phyloP scores from a whole-genome alignment of 2,797 vertebrate genomes.

The Setipinna tenuifilis region DNA sequence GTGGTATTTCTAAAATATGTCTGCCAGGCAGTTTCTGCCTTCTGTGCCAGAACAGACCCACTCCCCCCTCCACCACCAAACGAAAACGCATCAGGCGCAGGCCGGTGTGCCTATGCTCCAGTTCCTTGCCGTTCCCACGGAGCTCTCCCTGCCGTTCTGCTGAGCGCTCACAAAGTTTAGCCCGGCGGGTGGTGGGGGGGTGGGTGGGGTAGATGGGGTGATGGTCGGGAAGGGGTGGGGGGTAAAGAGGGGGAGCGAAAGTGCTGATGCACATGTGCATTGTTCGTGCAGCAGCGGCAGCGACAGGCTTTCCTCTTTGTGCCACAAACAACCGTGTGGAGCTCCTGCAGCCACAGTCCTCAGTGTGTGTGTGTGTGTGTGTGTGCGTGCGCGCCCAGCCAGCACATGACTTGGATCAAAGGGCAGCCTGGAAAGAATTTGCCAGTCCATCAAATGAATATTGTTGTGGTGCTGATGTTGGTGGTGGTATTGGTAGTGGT shows the following conservation, averaged over 20 bases:
- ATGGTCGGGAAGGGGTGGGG: not conserved
- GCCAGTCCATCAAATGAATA: not conserved
- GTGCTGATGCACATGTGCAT: conserved; percentile 11
- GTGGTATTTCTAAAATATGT: not conserved
- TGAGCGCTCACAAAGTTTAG: not conserved
- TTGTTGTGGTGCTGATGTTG: not conserved
- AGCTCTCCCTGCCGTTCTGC: conserved; percentile 18
- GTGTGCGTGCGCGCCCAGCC: not conserved
- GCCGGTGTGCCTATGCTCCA: not conserved
- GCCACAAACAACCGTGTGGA: not conserved
- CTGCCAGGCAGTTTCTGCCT: not conserved
- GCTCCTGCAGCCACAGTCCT: not conserved
- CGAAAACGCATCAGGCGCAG: not conserved
- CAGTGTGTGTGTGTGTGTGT: not conserved
- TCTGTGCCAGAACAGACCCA: not conserved
- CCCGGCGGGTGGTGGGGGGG: not conserved
- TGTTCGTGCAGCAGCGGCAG: not conserved
- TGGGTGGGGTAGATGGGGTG: not conserved
- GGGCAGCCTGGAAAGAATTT: not conserved
- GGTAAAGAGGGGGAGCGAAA: not conserved
- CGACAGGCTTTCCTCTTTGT: not conserved
- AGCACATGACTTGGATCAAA: conserved; percentile 1
- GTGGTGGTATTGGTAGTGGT: too few relatives aligned
- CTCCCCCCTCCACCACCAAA: not conserved
- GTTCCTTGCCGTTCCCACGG: conserved; percentile 18